Base-by-base conservation (phyloP, 2,888 invertebrate genomes). In the Atherix ibis region DNA sequence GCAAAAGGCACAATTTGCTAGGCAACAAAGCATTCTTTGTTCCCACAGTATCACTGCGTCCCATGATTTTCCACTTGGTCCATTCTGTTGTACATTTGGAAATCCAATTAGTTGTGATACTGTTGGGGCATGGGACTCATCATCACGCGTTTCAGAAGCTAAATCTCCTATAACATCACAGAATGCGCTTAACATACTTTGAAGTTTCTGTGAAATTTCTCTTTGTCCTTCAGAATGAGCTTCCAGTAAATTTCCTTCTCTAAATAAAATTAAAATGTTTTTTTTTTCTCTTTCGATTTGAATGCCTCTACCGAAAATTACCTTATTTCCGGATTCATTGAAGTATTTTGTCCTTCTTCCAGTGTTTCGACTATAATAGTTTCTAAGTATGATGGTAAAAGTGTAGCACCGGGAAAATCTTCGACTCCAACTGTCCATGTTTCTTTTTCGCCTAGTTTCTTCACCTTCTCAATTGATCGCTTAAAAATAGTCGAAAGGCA, bases 1-100 rank as follows among this genome's bases (percentile, higher is more conserved):
- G 5, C 88, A 84, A 56, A 84, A 88, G 40, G 77, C 76, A 53
- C 88, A 88, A 60, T 94, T 92, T 45, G 89, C 85, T 40, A 87
- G 67, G 33, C 87, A 82, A 39, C 89, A 78, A 27, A 94, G 66
- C 44, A 92, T 67, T 36, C 82, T 70, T 48, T 80, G 78, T 54
- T 84, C 84, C 78, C 81, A 81, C 32, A 71, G 68, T 32, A 67
- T 62, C 24, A 62, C 50, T 35, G 52, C 34, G 36, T 46, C 45
- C 35, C 45, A 45, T 2, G 47, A 47, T n/a, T 48, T 43, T 2
- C 51, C 44, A 9, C 26, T 18, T 1, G 24, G 18, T 8, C 51
- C 51, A 30, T 41, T 46, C 31, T 52, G 49, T 35, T 56, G 55
- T 9, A 52, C 42, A 38, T 68, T 66, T 13, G 73, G 71, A 34